Evolutionary conservation across 1,140 invertebrate species (phyloP), one percentile per base, ranked within the genome.

Genomic region (Solen grandis): DNA sequence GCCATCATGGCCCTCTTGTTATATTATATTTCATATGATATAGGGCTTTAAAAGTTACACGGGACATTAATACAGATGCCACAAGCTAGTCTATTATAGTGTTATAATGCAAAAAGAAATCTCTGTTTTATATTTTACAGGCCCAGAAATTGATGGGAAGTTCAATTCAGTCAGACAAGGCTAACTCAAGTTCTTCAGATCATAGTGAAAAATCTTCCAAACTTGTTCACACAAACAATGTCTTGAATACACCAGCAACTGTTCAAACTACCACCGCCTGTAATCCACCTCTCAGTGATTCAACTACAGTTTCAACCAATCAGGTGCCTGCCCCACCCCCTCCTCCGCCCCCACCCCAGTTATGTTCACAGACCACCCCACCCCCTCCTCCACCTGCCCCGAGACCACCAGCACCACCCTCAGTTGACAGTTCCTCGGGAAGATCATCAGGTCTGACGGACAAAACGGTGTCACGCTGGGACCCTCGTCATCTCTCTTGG

Each of bases 341-440:
- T 29, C 46, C 46, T 50, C n/a, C 46, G 38, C 13, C 19, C 19
- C 19, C 29, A n/a, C 29, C 19, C 63, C n/a, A n/a, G n/a, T n/a
- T n/a, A n/a, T 19, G 19, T 16, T 2, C n/a, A 13, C 1, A 19
- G n/a, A 19, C 29, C 38, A 22, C 50, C 46, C 31, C 29, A 59
- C 55, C 29, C 60, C 31, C 57, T 27, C n/a, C 73, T 22, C 66
- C 75, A 29, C 25, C 68, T n/a, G 59, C 54, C 41, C 60, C 57
- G 10, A 36, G 60, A 16, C 81, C 73, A 36, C 55, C 41, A 35
- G 31, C 16, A 16, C 19, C 31, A n/a, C 54, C 10, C 5, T 33
- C 31, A 54, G 46, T 33, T n/a, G n/a, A n/a, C n/a, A n/a, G n/a
- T n/a, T n/a, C n/a, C n/a, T n/a, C n/a, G n/a, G n/a, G n/a, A n/a